A percentile compares a stretch with the other conserved stretches of the same genome.
phyloP scores from a whole-genome alignment of 2,113 vertebrate genomes.

The Narcine bancroftii region DNA sequence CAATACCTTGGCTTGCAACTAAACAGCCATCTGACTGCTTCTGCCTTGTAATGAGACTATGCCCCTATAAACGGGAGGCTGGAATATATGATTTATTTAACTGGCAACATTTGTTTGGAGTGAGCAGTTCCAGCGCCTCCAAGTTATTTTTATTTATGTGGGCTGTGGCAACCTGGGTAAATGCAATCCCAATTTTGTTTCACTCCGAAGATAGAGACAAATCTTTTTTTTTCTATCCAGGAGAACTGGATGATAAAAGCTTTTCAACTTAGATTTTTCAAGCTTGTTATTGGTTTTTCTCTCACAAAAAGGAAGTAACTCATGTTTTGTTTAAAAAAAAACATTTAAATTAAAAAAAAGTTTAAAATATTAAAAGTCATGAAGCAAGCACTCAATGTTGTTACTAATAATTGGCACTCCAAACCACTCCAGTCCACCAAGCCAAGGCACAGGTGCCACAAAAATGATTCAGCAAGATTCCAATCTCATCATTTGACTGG shows the following conservation, averaged over 20 bases:
- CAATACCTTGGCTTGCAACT: background rate
- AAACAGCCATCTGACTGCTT: background rate
- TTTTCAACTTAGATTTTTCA: background rate
- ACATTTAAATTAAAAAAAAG: background rate
- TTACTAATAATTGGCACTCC: background rate
- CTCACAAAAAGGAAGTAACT: background rate
- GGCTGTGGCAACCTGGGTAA: background rate
- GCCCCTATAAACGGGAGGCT: background rate
- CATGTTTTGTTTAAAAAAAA: background rate
- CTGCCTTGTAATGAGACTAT: background rate
- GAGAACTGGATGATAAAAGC: background rate
- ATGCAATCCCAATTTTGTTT: background rate
- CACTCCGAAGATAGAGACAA: background rate
- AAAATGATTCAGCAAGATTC: background rate
- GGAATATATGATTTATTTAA: no score
- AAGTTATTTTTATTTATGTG: background rate
- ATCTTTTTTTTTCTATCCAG: background rate
- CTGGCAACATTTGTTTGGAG: background rate
- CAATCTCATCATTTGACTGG: background rate
- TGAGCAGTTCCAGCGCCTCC: background rate
- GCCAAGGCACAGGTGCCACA: background rate
- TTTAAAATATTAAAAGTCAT: background rate
- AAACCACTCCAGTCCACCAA: background rate
- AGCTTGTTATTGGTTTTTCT: background rate
- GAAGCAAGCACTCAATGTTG: background rate